Evolutionary conservation across 1,140 invertebrate genomes (phyloP).

Genomic region (Teleopsis dalmanni): DNA sequence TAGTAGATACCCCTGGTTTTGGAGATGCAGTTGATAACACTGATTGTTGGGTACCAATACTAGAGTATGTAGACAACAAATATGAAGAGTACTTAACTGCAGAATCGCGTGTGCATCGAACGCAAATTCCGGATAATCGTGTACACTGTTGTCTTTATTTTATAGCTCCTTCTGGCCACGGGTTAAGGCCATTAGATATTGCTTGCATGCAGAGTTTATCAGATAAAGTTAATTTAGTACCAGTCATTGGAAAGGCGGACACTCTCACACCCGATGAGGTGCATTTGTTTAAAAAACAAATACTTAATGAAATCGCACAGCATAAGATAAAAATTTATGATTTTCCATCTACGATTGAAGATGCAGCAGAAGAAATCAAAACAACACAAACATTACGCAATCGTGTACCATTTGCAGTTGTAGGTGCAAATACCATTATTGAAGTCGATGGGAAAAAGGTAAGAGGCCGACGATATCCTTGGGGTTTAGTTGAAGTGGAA

Average conservation of each 20-base stretch:
- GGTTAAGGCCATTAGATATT: conserved; percentile 93
- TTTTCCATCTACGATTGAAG: conserved; percentile 65
- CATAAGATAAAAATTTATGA: conserved; percentile 99
- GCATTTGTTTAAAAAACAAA: conserved; percentile 91
- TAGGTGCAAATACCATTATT: conserved; percentile 94
- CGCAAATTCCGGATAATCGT: conserved; percentile 72
- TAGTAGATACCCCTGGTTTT: conserved; percentile 97
- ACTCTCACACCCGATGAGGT: conserved; percentile 97
- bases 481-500: conserved; percentile 98
- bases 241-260: conserved; percentile 97
- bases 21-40: conserved; percentile 97
- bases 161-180: conserved; percentile 94
- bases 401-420: conserved; percentile 94
- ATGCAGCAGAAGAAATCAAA: conserved; percentile 71
- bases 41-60: conserved; percentile 95
- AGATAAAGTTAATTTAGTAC: conserved; percentile 98
- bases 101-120: conserved; percentile 80
- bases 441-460: conserved; percentile 82
- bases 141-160: conserved; percentile 99
- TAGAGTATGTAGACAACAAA: conserved; percentile 95
- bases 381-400: conserved; percentile 66
- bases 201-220: conserved; percentile 97
- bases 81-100: conserved; percentile 94
- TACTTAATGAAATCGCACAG: conserved; percentile 93
- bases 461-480: conserved; percentile 91